These are phyloP conservation scores for Sander lucioperca DNA, from an alignment of 2,113 vertebrate genomes.

Conservation along the genomic window DNA sequence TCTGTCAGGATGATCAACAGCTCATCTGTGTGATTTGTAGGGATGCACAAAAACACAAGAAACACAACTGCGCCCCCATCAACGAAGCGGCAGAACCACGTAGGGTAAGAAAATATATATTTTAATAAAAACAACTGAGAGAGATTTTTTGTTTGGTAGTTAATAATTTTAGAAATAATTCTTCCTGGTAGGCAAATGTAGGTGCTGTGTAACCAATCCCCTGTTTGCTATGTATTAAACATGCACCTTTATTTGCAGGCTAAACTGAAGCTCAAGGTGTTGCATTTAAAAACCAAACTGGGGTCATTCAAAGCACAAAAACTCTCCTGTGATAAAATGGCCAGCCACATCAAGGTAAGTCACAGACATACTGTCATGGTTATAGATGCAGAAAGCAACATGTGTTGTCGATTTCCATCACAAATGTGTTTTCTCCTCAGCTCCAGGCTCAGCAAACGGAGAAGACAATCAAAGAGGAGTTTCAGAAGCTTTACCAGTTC, in stretches of 20 bases:
- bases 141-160: not conserved
- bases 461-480: slow-evolving; percentile 37
- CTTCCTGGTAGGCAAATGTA: not conserved
- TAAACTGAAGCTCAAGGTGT: not conserved
- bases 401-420: not conserved
- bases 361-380: rapidly evolving
- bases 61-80: slow-evolving; percentile 46
- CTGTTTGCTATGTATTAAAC: not conserved
- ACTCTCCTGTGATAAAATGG: not conserved
- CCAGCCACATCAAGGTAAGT: slow-evolving; percentile 38
- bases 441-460: slow-evolving; percentile 57
- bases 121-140: not conserved
- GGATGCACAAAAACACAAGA: slow-evolving; percentile 17
- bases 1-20: slow-evolving; percentile 62
- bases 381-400: too few relatives aligned
- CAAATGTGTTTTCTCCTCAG: slow-evolving; percentile 31
- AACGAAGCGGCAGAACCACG: slow-evolving; percentile 28
- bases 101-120: slow-evolving; percentile 35
- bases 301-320: not conserved
- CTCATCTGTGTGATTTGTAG: slow-evolving; percentile 64
- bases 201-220: not conserved
- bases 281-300: slow-evolving; percentile 27
- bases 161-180: not conserved
- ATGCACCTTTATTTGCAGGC: not conserved
- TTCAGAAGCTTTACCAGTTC: slow-evolving; percentile 49